phyloP scores from a whole-genome alignment of 53 echinoderm and acorn worm genomes.

The Holothuria scabra region DNA sequence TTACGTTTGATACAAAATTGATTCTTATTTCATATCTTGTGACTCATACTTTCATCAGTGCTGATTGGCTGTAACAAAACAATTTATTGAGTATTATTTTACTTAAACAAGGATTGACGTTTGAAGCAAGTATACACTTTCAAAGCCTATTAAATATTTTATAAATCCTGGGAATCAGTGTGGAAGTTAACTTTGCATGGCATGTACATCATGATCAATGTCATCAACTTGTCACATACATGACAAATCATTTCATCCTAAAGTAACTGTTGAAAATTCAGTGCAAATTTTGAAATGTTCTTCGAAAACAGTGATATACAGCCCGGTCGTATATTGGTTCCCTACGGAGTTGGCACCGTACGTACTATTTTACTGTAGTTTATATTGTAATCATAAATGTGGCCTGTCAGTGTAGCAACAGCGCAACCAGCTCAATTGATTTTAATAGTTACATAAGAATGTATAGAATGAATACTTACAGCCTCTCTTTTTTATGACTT shows the following conservation, averaged over 20 bases:
- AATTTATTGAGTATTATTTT: slow-evolving; percentile 4
- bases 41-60: slow-evolving; percentile 35
- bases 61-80: slow-evolving; percentile 34
- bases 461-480: too few species aligned
- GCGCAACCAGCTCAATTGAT: too few species aligned
- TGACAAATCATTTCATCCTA: slow-evolving; percentile 14
- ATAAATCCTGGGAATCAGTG: not conserved
- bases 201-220: slow-evolving; percentile 20
- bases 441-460: too few species aligned
- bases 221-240: slow-evolving; percentile 22
- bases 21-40: slow-evolving; percentile 31
- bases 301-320: not conserved
- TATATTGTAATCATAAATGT: too few species aligned
- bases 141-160: not conserved
- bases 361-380: too few species aligned
- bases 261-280: not conserved
- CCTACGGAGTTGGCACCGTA: too few species aligned
- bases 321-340: not conserved
- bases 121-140: slow-evolving; percentile 23
- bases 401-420: too few species aligned
- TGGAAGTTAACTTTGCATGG: not conserved
- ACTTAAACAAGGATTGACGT: slow-evolving; percentile 34
- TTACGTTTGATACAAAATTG: slow-evolving; percentile 24
- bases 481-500: too few species aligned
- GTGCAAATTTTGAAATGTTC: not conserved